A percentile compares a stretch with the other conserved stretches of the same genome.
These are phyloP conservation scores for Aphelocoma californica DNA, from an alignment of 2,797 vertebrate genomes.

Conservation along the genomic window DNA sequence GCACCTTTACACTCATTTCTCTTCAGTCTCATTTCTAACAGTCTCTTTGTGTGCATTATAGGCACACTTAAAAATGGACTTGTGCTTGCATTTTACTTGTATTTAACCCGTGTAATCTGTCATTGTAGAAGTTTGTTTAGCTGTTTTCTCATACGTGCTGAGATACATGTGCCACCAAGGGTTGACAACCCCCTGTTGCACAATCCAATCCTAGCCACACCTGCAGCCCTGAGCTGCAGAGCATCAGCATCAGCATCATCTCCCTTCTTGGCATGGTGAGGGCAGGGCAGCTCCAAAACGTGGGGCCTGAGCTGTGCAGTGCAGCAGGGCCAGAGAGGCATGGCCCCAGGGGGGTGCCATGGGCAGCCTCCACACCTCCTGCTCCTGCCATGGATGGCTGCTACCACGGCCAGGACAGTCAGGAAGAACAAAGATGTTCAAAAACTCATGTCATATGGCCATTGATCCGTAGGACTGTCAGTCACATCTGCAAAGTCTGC, in stretches of 20 bases:
- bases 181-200: background rate
- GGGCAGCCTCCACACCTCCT: background rate
- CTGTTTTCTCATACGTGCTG: background rate
- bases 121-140: background rate
- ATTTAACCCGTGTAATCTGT: background rate
- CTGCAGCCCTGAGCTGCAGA: background rate
- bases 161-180: fast-evolving
- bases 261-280: background rate
- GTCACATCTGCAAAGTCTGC: background rate
- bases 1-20: background rate
- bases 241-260: background rate
- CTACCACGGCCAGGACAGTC: background rate
- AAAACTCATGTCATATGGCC: background rate
- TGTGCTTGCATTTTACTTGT: background rate
- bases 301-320: fast-evolving
- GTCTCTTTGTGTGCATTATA: background rate
- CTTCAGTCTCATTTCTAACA: background rate
- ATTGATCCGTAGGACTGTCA: background rate
- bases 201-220: background rate
- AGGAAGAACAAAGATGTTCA: background rate
- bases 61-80: background rate
- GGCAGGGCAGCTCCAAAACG: background rate
- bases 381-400: background rate
- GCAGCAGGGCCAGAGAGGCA: background rate
- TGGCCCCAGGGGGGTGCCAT: fast-evolving